Conservation (phyloP, 2,888 invertebrate genomes). For the Tenthredo livida region DNA sequence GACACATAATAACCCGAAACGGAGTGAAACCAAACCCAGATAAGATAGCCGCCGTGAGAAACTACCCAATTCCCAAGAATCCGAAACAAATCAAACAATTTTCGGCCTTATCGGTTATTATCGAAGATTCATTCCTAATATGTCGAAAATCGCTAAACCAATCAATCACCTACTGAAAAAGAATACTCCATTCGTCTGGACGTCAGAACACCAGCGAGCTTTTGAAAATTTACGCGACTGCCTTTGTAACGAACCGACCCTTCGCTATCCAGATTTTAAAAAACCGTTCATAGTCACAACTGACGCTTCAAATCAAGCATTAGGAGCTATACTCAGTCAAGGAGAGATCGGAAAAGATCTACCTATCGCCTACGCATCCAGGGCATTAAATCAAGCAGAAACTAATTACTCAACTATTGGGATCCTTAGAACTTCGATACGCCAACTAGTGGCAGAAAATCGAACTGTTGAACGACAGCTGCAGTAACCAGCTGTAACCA, state of each 20-base stretch:
- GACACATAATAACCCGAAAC: slow-evolving; percentile 54
- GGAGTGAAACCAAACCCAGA: slow-evolving; percentile 58
- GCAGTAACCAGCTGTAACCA: too few species aligned
- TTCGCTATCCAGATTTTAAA: background rate
- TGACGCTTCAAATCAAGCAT: background rate
- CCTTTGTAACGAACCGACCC: background rate
- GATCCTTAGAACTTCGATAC: too few species aligned
- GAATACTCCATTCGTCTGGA: slow-evolving; percentile 48
- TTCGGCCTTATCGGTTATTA: slow-evolving; percentile 59
- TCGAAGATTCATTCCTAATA: slow-evolving; percentile 56
- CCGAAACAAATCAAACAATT: too few species aligned
- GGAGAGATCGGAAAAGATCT: slow-evolving; percentile 67
- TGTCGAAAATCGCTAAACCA: slow-evolving; percentile 56
- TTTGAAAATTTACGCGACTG: background rate
- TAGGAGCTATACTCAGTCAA: slow-evolving; percentile 69
- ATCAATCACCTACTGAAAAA: slow-evolving; percentile 56
- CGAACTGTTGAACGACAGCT: too few species aligned
- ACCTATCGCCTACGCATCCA: slow-evolving; percentile 68
- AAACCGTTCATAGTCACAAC: background rate
- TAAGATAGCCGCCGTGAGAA: slow-evolving; percentile 54
- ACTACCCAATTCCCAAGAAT: slow-evolving; percentile 57
- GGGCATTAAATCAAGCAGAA: too few species aligned
- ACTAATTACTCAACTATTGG: too few species aligned
- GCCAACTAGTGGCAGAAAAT: too few species aligned
- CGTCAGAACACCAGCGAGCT: background rate